phyloP scores from a whole-genome alignment of 2,797 vertebrate genomes.

The Lates japonicus region DNA sequence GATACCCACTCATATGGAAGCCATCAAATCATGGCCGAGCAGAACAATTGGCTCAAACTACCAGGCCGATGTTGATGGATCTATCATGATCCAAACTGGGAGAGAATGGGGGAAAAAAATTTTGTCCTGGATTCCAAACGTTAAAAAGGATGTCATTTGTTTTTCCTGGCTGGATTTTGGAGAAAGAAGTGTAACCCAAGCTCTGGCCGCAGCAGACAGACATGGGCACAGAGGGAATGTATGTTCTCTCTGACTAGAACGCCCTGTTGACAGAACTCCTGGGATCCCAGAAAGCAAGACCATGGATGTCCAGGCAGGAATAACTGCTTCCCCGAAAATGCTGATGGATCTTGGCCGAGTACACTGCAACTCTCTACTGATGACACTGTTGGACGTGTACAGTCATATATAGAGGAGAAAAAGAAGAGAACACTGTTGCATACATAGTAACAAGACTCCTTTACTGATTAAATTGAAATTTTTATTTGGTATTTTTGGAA shows the following conservation, averaged over 20 bases:
- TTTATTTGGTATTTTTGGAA: conserved; percentile 47
- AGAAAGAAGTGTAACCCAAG: conserved; percentile 66
- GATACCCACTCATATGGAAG: conserved; percentile 78
- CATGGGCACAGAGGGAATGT: conserved; percentile 56
- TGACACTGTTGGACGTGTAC: conserved; percentile 13
- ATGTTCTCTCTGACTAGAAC: conserved; percentile 43
- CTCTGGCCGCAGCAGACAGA: conserved; percentile 50
- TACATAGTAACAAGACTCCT: conserved; percentile 5
- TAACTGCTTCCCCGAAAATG: conserved; percentile 6
- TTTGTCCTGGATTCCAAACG: conserved; percentile 51
- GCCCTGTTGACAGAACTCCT: conserved; percentile 62
- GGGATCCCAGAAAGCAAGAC: conserved; percentile 52
- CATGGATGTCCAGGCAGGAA: conserved; percentile 13
- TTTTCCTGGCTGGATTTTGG: conserved; percentile 69
- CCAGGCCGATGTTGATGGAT: conserved; percentile 68
- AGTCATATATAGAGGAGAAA: conserved; percentile 8
- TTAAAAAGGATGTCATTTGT: conserved; percentile 74
- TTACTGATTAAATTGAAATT: neutral
- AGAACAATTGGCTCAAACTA: conserved; percentile 72
- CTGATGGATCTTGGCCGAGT: conserved; percentile 18
- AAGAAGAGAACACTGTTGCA: neutral
- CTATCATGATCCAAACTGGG: conserved; percentile 63
- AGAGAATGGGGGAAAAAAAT: conserved; percentile 20
- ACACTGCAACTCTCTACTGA: neutral
- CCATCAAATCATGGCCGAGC: conserved; percentile 70